Conservation (phyloP, 2,888 invertebrate genomes). For the Eristalis intricaria region DNA sequence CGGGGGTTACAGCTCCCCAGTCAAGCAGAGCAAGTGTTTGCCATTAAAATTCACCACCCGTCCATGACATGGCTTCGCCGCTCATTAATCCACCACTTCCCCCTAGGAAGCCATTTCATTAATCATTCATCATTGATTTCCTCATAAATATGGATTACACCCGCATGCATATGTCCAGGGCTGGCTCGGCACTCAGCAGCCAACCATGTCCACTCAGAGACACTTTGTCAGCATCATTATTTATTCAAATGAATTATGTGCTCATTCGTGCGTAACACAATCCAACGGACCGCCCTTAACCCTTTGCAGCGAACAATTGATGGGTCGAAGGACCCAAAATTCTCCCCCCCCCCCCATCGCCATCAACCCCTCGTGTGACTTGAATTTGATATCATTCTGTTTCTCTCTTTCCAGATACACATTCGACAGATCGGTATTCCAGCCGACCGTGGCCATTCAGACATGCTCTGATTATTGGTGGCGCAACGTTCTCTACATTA, state of each 20-base stretch:
- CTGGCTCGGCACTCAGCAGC: no score
- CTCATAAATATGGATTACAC: not conserved
- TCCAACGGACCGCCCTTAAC: not conserved
- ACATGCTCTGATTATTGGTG: slow-evolving; percentile 92
- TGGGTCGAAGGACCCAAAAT: not conserved
- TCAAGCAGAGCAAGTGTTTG: not conserved
- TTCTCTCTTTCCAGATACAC: slow-evolving; percentile 83
- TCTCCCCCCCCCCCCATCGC: not conserved
- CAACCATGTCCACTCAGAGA: not conserved
- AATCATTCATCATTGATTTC: not conserved
- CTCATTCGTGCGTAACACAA: slow-evolving; percentile 1
- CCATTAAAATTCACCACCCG: not conserved
- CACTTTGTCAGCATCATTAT: slow-evolving; percentile 30
- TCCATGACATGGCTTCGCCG: not conserved
- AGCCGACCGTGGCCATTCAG: slow-evolving; percentile 87
- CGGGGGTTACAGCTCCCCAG: no score
- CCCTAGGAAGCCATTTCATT: not conserved
- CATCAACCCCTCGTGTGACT: not conserved
- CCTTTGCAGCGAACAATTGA: slow-evolving; percentile 2
- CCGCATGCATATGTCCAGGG: not conserved
- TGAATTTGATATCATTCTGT: not conserved
- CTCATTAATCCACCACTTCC: not conserved
- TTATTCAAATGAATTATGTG: slow-evolving; percentile 36
- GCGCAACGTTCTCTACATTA: slow-evolving; percentile 91
- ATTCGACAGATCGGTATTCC: slow-evolving; percentile 88